Conservation (phyloP, 2,113 vertebrate genomes). For the Hydrochoerus hydrochaeris region DNA sequence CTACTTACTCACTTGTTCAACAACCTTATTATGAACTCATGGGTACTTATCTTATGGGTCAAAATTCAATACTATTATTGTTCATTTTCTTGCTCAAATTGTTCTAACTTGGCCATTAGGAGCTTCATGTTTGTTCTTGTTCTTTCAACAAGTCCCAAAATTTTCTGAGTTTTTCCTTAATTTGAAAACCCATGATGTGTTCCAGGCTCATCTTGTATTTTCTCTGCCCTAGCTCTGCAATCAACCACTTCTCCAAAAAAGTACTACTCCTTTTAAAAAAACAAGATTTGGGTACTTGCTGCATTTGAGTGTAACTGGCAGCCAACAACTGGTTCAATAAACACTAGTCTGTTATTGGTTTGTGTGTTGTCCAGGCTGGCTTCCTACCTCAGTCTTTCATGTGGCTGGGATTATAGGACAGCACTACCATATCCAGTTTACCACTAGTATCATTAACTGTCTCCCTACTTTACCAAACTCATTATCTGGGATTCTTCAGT, state of each 20-base stretch:
- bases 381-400: not conserved
- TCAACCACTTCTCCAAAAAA: not conserved
- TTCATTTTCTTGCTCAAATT: constrained; percentile 7
- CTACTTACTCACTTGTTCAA: not conserved
- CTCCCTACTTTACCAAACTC: constrained; percentile 12
- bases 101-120: not conserved
- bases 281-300: not conserved
- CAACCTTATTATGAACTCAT: not conserved
- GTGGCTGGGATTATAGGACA: not conserved
- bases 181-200: not conserved
- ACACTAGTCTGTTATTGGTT: not conserved
- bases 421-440: not conserved
- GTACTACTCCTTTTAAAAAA: not conserved
- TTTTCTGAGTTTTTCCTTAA: constrained; percentile 28
- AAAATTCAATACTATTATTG: not conserved
- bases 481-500: not conserved
- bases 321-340: not conserved
- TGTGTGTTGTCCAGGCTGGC: not conserved
- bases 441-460: not conserved
- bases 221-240: not conserved
- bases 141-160: not conserved
- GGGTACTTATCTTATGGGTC: not conserved
- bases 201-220: not conserved
- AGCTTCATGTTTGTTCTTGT: not conserved
- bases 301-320: not conserved